These are phyloP conservation scores for Lacerta bilineata DNA, from an alignment of 2,797 vertebrate genomes.

Conservation along the genomic window DNA sequence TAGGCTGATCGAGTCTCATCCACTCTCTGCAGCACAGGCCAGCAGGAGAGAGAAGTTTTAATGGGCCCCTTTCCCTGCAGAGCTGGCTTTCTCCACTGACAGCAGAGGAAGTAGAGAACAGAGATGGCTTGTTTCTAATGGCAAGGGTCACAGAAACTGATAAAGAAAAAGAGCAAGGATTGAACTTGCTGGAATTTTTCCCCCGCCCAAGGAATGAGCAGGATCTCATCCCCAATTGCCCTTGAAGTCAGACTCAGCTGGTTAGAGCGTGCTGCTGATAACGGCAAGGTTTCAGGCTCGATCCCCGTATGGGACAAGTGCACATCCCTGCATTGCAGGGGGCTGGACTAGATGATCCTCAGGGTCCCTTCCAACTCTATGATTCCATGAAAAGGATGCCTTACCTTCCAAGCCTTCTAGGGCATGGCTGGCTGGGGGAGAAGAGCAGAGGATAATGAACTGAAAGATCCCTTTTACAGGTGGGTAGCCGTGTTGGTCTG, in stretches of 20 bases:
- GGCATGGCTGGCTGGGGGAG: no score
- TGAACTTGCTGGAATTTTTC: neutral
- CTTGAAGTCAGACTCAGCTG: neutral
- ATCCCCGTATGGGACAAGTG: no score
- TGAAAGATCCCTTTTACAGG: neutral
- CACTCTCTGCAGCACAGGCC: neutral
- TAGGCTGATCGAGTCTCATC: neutral
- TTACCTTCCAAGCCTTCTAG: neutral
- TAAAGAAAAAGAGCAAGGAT: neutral
- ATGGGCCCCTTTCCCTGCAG: neutral
- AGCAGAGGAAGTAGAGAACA: neutral
- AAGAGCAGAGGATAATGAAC: neutral
- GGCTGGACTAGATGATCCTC: no score
- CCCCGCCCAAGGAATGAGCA: no score
- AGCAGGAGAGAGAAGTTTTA: no score
- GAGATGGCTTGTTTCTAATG: no score
- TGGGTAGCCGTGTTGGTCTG: no score
- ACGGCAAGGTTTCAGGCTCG: no score
- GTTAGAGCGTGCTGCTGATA: no score
- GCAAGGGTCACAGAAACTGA: neutral
- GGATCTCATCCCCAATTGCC: neutral
- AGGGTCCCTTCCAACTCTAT: no score
- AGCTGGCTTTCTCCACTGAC: neutral
- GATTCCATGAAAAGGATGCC: neutral
- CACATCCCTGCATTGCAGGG: no score